Evolutionary conservation across 2,797 vertebrate genomes (phyloP), one percentile per base, ranked within the genome.

Genomic region (Momotus momota): DNA sequence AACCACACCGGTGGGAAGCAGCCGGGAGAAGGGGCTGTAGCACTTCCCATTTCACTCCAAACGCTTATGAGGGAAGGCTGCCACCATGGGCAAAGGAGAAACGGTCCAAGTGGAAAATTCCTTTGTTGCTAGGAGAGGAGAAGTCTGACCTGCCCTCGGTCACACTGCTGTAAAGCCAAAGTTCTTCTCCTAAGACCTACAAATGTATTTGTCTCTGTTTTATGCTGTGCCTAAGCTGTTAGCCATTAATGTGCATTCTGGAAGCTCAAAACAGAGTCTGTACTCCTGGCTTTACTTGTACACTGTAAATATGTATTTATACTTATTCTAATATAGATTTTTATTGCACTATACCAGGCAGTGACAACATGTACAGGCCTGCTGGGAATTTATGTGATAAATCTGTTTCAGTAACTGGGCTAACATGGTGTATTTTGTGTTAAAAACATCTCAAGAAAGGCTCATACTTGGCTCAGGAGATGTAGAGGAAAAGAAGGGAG

Each of bases 271-370:
- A 43, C 29, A 79, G 73, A 70, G 67, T 90, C 86, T 88, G 62
- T 80, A 73, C 54, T 94, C 92, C 85, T 91, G 91, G 85, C 84
- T 94, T 95, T 87, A 55, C 94, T 71, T 92, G 62, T 90, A 83
- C 74, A 55, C 88, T 97, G 96, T 96, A 96, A 94, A 95, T 92
- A 97, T 81, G 77, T 97, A 95, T 95, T 96, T 96, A 92, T 95
- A 94, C 91, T 88, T 87, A 84, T 81, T 90, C 65, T 89, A 87
- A 95, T 85, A 66, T 84, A 65, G 91, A 79, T 95, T 96, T 95
- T 95, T 96, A 94, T 95, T 95, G 91, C 82, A 87, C 77, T 95
- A 64, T 81, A 93, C 43, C 84, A 96, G 80, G 67, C 86, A 93
- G 86, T 72, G 83, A 87, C 74, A 87, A 87, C 40, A 41, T 55